Evolutionary conservation across 2,888 invertebrate species (phyloP), one percentile per base, ranked within the genome.

Genomic region (Eudasyphora cyanicolor): DNA sequence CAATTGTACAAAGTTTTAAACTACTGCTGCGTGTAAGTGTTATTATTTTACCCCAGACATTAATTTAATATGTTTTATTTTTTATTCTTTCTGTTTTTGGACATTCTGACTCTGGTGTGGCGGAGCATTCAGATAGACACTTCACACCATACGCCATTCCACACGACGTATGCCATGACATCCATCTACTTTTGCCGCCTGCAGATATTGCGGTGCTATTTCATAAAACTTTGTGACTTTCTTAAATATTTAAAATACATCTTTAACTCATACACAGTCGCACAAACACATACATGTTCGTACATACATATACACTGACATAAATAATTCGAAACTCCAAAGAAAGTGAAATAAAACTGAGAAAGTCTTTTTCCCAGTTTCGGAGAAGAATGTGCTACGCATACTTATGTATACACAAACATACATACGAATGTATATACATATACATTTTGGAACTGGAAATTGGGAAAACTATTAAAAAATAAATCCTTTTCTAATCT

Each of bases 401-500:
- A 6, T 35, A 35, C 35, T 35, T 7, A 10, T 35, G 6, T 35
- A 6, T 7, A 35, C 6, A 35, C 35, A 7, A 35, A 35, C 35
- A 7, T 35, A 6, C 64, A 32, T 57, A 57, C 1, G 54, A 79
- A 54, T 73, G 62, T 42, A 38, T 12, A 73, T 64, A 21, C 32
- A 21, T 19, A 12, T n/a, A n/a, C 0, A 51, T 10, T 6, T 51
- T 29, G 29, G 5, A 54, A 12, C 35, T 64, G 64, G 32, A 54
- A 57, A 38, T 21, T 35, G 5, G 29, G n/a, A 10, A 80, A 62
- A 45, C 62, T 76, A 71, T 76, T 62, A 76, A 69, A 76, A 76
- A 71, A 19, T 17, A 80, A 80, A 76, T 80, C 76, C 76, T 81
- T 64, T 64, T 73, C 54, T 81, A 76, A 81, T 76, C 81, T 71